Evolutionary conservation across 2,113 vertebrate species (phyloP).

Genomic region (Percina caprodes): DNA sequence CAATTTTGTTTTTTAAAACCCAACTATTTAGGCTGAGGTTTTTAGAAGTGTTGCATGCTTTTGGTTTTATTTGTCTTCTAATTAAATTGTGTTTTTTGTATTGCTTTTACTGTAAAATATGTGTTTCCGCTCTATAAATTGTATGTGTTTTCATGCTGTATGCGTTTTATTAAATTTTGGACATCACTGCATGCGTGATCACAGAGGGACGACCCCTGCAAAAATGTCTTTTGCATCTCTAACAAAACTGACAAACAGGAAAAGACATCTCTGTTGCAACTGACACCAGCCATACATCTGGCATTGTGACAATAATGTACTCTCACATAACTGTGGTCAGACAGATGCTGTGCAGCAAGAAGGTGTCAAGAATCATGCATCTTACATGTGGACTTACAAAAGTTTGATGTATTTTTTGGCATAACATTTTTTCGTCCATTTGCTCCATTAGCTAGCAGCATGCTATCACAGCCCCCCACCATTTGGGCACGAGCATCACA

Average conservation of each 20-base stretch:
- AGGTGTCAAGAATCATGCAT: not conserved
- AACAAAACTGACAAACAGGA: constrained; percentile 4
- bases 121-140: no score
- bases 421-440: constrained; percentile 21
- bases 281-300: constrained; percentile 26
- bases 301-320: constrained; percentile 10
- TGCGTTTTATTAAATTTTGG: not conserved
- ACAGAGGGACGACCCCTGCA: not conserved
- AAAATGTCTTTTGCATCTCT: not conserved
- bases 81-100: no score
- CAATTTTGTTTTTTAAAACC: no score
- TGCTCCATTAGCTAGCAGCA: constrained; percentile 60
- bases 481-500: constrained; percentile 50
- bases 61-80: no score
- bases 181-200: not conserved
- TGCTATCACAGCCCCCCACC: constrained; percentile 50
- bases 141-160: no score
- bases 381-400: not conserved
- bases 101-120: no score
- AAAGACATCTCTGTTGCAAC: constrained; percentile 15
- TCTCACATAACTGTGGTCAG: not conserved
- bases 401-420: not conserved
- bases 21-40: no score
- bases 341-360: constrained; percentile 10
- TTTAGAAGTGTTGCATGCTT: no score